Evolutionary conservation across 1,140 invertebrate species (phyloP).

Genomic region (Homalodisca vitripennis): DNA sequence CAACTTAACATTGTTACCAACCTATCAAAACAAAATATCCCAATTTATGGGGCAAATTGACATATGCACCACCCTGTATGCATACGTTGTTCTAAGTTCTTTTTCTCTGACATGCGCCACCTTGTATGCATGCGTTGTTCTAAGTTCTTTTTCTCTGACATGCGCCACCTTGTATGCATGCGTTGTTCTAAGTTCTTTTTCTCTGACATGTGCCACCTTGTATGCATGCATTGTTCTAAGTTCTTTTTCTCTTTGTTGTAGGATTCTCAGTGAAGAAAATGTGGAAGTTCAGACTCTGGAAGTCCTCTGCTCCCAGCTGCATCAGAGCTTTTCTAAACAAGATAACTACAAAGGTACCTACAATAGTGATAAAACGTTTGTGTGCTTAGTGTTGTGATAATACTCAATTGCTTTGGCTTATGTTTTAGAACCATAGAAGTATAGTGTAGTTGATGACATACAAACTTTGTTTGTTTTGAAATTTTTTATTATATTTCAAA

Average conservation of each 20-base stretch:
- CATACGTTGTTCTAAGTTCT: too few species aligned
- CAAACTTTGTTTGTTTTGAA: background rate
- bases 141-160: too few species aligned
- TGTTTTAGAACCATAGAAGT: background rate
- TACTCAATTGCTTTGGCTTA: conserved; percentile 20
- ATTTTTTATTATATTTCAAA: background rate
- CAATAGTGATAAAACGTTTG: background rate
- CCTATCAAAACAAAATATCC: too few species aligned
- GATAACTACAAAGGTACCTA: conserved; percentile 38
- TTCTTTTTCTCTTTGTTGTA: conserved; percentile 31
- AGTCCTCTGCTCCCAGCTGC: conserved; percentile 62
- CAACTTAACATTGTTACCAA: too few species aligned
- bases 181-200: too few species aligned
- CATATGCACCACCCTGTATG: too few species aligned
- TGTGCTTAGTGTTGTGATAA: conserved; percentile 15
- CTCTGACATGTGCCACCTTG: too few species aligned
- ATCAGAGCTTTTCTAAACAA: conserved; percentile 52
- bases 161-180: too few species aligned
- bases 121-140: too few species aligned
- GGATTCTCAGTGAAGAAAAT: conserved; percentile 65
- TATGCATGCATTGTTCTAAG: too few species aligned
- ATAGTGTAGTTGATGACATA: background rate
- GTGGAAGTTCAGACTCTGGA: conserved; percentile 64
- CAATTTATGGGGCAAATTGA: too few species aligned
- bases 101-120: too few species aligned